Conservation (phyloP, 92 coral and sea anemone genomes). For the Siderastrea radians region DNA sequence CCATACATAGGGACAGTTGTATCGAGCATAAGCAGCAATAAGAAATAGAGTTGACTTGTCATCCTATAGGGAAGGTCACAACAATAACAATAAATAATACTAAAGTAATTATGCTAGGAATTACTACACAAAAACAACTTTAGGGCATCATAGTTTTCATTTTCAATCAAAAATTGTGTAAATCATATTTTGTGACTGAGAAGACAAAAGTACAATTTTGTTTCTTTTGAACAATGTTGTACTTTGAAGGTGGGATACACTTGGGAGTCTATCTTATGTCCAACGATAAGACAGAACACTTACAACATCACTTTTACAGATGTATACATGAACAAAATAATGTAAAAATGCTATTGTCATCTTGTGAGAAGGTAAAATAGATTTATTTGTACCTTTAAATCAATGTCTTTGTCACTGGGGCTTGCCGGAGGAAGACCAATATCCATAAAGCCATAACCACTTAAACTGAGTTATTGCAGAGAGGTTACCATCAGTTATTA, state of each 20-base stretch:
- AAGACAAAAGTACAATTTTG: too few relatives aligned
- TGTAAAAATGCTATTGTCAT: not conserved
- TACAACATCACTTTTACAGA: too few relatives aligned
- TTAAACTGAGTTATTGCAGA: slow-evolving; percentile 48
- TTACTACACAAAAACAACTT: not conserved
- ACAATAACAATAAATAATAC: not conserved
- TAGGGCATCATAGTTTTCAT: too few relatives aligned
- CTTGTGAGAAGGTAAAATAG: not conserved
- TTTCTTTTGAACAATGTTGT: too few relatives aligned
- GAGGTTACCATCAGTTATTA: not conserved
- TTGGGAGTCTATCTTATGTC: too few relatives aligned
- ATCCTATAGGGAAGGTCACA: slow-evolving; percentile 59
- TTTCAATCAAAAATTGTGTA: too few relatives aligned
- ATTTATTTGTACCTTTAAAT: slow-evolving; percentile 74
- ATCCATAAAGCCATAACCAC: slow-evolving; percentile 97
- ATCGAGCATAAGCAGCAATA: slow-evolving; percentile 97
- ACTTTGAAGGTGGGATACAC: too few relatives aligned
- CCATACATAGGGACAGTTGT: slow-evolving; percentile 98
- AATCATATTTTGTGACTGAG: too few relatives aligned
- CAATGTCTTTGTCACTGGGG: slow-evolving; percentile 97
- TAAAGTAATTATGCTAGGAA: too few relatives aligned
- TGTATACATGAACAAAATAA: too few relatives aligned
- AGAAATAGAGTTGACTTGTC: slow-evolving; percentile 93
- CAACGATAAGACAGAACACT: not conserved
- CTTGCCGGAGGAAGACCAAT: slow-evolving; percentile 99